Evolutionary conservation across 1,140 invertebrate genomes (phyloP), one percentile per base, ranked within the genome.

Genomic region (Danaus melanippus): DNA sequence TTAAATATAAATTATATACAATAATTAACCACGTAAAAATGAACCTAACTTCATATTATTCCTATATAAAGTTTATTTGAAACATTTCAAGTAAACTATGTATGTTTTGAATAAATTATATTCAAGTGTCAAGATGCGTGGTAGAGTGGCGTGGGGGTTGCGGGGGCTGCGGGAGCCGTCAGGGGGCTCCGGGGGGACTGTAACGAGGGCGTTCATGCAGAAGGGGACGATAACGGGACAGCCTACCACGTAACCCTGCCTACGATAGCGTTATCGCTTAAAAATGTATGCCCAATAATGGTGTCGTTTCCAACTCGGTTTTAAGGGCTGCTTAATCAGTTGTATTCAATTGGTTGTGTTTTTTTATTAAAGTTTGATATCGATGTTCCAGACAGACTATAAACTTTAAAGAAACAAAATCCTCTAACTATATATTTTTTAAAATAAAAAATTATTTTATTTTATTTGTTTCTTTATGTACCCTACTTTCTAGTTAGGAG

Each of bases 171-270:
- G 50, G 58, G 57, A 55, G 53, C 21, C 21, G 21, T 32, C 53
- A 15, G 64, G 63, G 42, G 62, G 54, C 52, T 32, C 21, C 49
- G 50, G 67, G 74, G 64, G 62, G 53, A 55, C 64, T 62, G 76
- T 81, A 79, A 79, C 79, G 81, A 60, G 73, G 62, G 84, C 86
- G 86, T 85, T 86, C 86, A 87, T 81, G 83, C 71, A 75, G 84
- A 87, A 87, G 76, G 74, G 78, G 78, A 80, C 83, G 86, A 87
- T 87, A 87, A 87, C 84, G 71, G 75, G 64, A 71, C 72, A 75
- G 75, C 82, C 83, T 82, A 86, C 77, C 74, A 82, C 73, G 80
- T 80, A 83, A 81, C 81, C 80, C 74, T 64, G 70, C 66, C 62
- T 56, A 47, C 60, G 76, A 79, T 79, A 79, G 64, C 69, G 64